These are phyloP conservation scores for Platichthys flesus DNA, from an alignment of 2,113 vertebrate genomes.

Conservation along the genomic window DNA sequence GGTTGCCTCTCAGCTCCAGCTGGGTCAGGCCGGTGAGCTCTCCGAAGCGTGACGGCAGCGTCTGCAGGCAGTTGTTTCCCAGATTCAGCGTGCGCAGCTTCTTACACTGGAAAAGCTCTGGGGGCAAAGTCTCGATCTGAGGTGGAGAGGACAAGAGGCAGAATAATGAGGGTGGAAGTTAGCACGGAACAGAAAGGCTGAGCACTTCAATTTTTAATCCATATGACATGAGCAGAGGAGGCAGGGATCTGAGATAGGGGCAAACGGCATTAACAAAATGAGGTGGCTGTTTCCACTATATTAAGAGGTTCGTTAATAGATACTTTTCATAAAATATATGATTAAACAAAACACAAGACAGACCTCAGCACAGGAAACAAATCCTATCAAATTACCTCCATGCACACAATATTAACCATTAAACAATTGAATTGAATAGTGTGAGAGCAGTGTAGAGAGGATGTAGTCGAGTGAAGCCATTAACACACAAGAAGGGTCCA, in stretches of 20 bases:
- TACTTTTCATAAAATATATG: neutral
- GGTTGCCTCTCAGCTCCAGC: slow-evolving; percentile 95
- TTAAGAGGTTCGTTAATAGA: neutral
- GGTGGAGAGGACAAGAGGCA: slow-evolving; percentile 9
- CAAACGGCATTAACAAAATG: neutral
- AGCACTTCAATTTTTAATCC: slow-evolving; percentile 20
- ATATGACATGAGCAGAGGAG: neutral
- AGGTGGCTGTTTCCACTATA: neutral
- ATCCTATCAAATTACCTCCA: neutral
- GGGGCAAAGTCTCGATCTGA: slow-evolving; percentile 93
- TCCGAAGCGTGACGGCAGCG: slow-evolving; percentile 91
- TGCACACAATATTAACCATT: too few species aligned
- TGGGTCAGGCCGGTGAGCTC: slow-evolving; percentile 91
- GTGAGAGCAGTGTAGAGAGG: slow-evolving; percentile 8
- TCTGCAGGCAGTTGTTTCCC: slow-evolving; percentile 94
- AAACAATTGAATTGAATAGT: slow-evolving; percentile 27
- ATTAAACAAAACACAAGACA: too few species aligned
- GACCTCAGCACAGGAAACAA: neutral
- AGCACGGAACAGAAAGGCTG: neutral
- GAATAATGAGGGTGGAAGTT: neutral
- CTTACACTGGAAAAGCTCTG: slow-evolving; percentile 96
- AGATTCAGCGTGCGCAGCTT: slow-evolving; percentile 94
- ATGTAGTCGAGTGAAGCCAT: slow-evolving; percentile 1
- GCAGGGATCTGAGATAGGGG: neutral
- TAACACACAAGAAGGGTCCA: slow-evolving; percentile 27